Evolutionary conservation across 1,140 invertebrate species (phyloP).

Genomic region (Theocolax elegans): DNA sequence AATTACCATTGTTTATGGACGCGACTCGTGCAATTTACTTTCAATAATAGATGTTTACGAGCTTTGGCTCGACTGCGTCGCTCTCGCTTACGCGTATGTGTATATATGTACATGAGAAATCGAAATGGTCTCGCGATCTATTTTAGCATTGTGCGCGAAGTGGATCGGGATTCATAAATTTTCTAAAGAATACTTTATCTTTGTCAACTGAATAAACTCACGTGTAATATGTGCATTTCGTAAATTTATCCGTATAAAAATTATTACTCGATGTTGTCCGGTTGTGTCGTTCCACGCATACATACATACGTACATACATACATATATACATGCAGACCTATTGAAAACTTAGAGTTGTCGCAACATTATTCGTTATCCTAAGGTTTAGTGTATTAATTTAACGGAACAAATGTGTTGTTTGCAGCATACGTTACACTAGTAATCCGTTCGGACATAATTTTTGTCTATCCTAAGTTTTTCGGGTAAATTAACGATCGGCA

Average conservation of each 20-base stretch:
- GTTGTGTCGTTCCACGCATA: too few relatives aligned
- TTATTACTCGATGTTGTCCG: slow-evolving; percentile 16
- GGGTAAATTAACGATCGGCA: too few relatives aligned
- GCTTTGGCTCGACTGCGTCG: background rate
- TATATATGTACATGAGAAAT: slow-evolving; percentile 14
- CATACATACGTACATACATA: too few relatives aligned
- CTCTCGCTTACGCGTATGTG: too few relatives aligned
- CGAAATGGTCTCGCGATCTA: slow-evolving; percentile 32
- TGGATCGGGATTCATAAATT: slow-evolving; percentile 38
- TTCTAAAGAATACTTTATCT: slow-evolving; percentile 38
- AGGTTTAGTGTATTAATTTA: slow-evolving; percentile 17
- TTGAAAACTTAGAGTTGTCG: slow-evolving; percentile 33
- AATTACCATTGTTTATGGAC: slow-evolving; percentile 40
- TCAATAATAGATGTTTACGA: slow-evolving; percentile 43
- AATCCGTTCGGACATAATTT: too few relatives aligned
- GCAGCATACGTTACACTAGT: background rate
- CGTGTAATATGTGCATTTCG: slow-evolving; percentile 24
- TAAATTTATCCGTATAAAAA: slow-evolving; percentile 33
- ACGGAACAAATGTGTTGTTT: background rate
- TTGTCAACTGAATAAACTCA: slow-evolving; percentile 33
- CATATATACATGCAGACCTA: too few relatives aligned
- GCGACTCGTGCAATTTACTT: slow-evolving; percentile 24
- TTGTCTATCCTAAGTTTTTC: too few relatives aligned
- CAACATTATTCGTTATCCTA: slow-evolving; percentile 19
- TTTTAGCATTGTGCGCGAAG: slow-evolving; percentile 33